Percentiles rank a stretch among this genome's conserved stretches.
These are phyloP conservation scores for Aspidoscelis tigris DNA, from an alignment of 2,113 vertebrate species.

Conservation along the genomic window DNA sequence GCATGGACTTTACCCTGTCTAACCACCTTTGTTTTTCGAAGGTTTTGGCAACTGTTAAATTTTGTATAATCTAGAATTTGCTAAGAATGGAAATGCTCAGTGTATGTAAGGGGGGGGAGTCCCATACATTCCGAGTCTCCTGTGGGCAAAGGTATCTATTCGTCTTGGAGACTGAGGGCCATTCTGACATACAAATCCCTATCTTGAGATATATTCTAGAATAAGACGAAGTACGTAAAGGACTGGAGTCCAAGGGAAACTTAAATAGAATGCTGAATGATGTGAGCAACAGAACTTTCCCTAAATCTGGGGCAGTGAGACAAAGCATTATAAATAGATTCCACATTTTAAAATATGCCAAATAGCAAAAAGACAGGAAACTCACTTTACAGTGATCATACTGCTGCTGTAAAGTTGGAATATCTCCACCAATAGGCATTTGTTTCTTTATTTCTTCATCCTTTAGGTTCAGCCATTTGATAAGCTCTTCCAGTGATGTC, in stretches of 20 bases:
- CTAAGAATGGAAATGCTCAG: not conserved
- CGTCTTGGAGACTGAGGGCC: not conserved
- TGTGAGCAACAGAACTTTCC: too few relatives aligned
- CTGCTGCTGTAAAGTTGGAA: slow-evolving; percentile 91
- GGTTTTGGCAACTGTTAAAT: not conserved
- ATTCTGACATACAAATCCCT: too few relatives aligned
- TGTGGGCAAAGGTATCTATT: not conserved
- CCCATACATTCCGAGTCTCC: not conserved
- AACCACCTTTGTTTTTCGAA: not conserved
- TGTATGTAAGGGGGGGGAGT: not conserved
- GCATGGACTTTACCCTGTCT: not conserved
- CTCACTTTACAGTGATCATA: slow-evolving; percentile 91
- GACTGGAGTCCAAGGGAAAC: not conserved
- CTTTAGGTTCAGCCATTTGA: slow-evolving; percentile 93
- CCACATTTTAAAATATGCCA: not conserved
- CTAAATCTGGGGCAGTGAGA: not conserved
- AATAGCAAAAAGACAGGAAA: not conserved
- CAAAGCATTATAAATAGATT: not conserved
- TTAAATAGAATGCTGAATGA: not conserved
- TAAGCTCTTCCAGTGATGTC: slow-evolving; percentile 90
- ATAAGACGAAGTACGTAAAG: too few relatives aligned
- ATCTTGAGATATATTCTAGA: too few relatives aligned
- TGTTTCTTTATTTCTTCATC: slow-evolving; percentile 94
- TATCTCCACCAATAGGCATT: slow-evolving; percentile 95
- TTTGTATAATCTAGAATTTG: not conserved